Conservation (phyloP, 2,113 vertebrate genomes). For the Gavialis gangeticus region DNA sequence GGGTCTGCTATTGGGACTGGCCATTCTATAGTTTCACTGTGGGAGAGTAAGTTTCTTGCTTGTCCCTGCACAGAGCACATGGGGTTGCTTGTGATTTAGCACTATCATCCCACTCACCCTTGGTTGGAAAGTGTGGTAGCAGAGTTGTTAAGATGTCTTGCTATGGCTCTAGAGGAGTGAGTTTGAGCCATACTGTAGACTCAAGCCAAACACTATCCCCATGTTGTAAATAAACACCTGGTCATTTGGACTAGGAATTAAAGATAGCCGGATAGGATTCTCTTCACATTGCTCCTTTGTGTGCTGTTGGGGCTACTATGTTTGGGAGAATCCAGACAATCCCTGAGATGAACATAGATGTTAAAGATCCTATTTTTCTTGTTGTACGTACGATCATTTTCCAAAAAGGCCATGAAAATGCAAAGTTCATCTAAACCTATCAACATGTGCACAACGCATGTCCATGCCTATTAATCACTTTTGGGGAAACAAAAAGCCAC, state of each 20-base stretch:
- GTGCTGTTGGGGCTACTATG: too few species aligned
- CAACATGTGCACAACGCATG: constrained; percentile 72
- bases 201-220: too few species aligned
- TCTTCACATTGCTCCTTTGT: too few species aligned
- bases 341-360: background rate
- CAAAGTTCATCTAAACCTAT: constrained; percentile 62
- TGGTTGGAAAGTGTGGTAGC: too few species aligned
- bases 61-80: background rate
- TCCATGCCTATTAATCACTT: constrained; percentile 71
- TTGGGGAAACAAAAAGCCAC: constrained; percentile 65
- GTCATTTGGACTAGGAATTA: too few species aligned
- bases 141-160: too few species aligned
- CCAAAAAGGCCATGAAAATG: constrained; percentile 58
- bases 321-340: background rate
- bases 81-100: background rate
- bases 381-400: background rate
- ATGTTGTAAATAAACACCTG: too few species aligned
- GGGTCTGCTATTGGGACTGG: background rate
- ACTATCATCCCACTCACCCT: background rate
- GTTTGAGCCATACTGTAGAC: too few species aligned
- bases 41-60: background rate
- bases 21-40: background rate
- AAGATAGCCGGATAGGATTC: too few species aligned
- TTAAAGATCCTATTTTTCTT: constrained; percentile 25
- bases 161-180: too few species aligned